Percentiles rank a stretch among this genome's conserved stretches.
Conservation (phyloP, 2,797 vertebrate species). For the Mustela erminea region DNA sequence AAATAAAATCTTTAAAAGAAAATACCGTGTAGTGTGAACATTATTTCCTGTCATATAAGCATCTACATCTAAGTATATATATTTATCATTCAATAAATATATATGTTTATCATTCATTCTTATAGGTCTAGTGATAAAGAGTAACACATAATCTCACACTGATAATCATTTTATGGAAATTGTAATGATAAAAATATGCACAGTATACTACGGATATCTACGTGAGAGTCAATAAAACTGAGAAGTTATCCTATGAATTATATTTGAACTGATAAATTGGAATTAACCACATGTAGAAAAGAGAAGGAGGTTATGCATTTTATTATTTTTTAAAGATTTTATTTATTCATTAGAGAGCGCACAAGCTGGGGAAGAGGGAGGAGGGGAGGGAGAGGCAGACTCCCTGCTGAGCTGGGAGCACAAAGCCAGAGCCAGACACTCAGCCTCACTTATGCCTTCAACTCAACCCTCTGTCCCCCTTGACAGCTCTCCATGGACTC, state of each 20-base stretch:
- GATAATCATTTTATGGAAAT: neutral
- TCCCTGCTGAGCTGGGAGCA: too few species aligned
- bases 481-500: too few species aligned
- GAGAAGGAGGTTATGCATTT: neutral
- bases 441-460: too few species aligned
- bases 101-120: too few species aligned
- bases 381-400: too few species aligned
- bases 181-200: neutral
- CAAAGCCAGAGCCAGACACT: too few species aligned
- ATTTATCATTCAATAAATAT: neutral
- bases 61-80: neutral
- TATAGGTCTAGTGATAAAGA: too few species aligned
- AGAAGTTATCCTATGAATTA: neutral
- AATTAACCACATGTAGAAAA: neutral
- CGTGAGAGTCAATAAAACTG: neutral
- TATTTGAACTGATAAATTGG: neutral
- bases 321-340: too few species aligned
- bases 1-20: neutral
- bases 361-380: too few species aligned
- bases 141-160: neutral
- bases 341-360: too few species aligned
- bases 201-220: neutral
- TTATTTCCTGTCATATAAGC: neutral
- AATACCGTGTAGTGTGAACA: neutral
- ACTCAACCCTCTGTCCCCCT: too few species aligned